phyloP scores from a whole-genome alignment of 2,797 vertebrate species.

The Manis pentadactyla region DNA sequence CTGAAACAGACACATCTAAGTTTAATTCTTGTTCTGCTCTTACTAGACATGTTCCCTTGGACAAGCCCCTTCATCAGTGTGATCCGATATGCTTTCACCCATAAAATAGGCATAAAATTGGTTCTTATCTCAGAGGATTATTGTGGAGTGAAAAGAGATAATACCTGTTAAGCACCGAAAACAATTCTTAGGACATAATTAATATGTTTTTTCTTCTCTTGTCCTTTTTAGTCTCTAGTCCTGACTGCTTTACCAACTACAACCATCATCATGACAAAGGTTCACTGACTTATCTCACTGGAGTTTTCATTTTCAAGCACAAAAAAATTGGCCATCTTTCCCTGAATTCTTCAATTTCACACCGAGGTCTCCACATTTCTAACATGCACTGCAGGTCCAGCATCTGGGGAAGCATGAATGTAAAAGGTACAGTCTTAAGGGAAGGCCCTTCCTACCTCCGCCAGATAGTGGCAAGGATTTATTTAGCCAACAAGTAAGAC shows the following conservation, averaged over 20 bases:
- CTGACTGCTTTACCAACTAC: neutral
- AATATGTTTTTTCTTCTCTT: neutral
- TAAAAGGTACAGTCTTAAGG: neutral
- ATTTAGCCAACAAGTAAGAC: neutral
- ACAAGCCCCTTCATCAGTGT: neutral
- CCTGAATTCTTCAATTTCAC: neutral
- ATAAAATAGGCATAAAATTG: neutral
- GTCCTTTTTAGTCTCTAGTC: neutral
- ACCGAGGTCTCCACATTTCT: neutral
- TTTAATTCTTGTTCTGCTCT: neutral
- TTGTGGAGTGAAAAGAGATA: neutral
- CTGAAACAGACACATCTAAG: neutral
- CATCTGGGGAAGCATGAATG: neutral
- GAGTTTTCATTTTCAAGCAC: neutral
- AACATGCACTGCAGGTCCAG: neutral
- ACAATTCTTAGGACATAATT: neutral
- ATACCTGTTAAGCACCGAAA: neutral
- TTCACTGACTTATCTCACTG: neutral
- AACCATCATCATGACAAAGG: neutral
- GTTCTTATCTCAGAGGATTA: neutral
- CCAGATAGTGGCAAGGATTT: neutral
- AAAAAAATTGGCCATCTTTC: neutral
- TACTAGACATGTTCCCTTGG: neutral
- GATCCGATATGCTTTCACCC: neutral
- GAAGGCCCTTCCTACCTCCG: neutral